Evolutionary conservation across 2,113 vertebrate species (phyloP).

Genomic region (Myanophis thanlyinensis): DNA sequence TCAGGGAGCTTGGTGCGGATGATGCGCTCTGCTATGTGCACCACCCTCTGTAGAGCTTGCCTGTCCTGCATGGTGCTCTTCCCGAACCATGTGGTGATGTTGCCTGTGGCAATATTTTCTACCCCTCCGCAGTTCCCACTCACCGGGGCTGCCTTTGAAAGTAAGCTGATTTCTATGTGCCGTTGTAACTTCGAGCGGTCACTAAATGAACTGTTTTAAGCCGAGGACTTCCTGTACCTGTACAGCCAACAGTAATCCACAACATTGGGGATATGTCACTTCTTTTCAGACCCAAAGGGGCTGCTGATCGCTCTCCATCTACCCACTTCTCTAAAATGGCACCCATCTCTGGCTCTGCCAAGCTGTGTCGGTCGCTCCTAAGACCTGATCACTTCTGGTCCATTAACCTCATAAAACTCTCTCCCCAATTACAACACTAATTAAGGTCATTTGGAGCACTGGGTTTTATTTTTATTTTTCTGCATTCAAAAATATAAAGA

Average conservation of each 20-base stretch:
- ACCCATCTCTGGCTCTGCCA: constrained; percentile 62
- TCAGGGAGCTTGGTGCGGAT: too few relatives aligned
- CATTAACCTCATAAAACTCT: constrained; percentile 72
- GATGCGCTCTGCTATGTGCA: too few relatives aligned
- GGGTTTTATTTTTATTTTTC: constrained; percentile 42
- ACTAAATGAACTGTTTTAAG: neutral
- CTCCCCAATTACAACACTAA: constrained; percentile 63
- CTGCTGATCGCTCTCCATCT: neutral
- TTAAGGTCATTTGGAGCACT: constrained; percentile 50
- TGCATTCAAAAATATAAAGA: constrained; percentile 46
- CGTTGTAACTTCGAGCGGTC: neutral
- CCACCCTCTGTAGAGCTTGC: too few relatives aligned
- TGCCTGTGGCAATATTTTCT: too few relatives aligned
- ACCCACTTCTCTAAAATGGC: constrained; percentile 31
- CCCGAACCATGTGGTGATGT: too few relatives aligned
- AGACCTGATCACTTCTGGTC: constrained; percentile 63
- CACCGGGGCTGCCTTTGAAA: too few relatives aligned
- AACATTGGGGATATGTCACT: neutral
- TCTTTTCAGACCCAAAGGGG: neutral
- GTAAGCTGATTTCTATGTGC: too few relatives aligned
- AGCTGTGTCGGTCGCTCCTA: constrained; percentile 68
- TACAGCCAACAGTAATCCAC: neutral
- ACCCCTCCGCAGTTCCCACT: too few relatives aligned
- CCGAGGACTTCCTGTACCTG: neutral
- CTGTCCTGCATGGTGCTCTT: too few relatives aligned